Evolutionary conservation across 2,113 vertebrate species (phyloP).

Genomic region (Malurus melanocephalus): DNA sequence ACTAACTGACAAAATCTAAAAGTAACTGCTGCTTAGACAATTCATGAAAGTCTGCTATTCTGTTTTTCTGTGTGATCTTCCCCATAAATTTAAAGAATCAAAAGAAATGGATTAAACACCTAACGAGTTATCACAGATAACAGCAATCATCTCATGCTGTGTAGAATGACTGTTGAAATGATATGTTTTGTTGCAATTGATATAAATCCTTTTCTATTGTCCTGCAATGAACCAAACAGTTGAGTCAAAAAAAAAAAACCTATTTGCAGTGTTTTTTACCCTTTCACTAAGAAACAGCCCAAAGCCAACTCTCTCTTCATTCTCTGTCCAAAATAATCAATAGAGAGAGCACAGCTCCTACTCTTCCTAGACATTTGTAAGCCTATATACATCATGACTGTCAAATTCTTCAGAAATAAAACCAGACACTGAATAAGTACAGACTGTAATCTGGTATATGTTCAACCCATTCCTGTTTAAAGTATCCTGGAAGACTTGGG

Average conservation of each 20-base stretch:
- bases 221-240: background rate
- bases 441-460: background rate
- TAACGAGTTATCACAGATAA: background rate
- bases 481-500: background rate
- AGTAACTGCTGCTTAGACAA: background rate
- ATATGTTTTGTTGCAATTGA: background rate
- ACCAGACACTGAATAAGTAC: background rate
- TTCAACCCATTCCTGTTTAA: background rate
- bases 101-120: background rate
- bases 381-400: background rate
- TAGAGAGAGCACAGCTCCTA: background rate
- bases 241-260: background rate
- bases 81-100: background rate
- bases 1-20: background rate
- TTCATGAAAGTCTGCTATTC: background rate
- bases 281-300: background rate
- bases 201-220: background rate
- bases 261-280: background rate
- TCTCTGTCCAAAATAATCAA: background rate
- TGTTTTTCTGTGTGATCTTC: background rate
- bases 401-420: slow-evolving; percentile 2
- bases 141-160: background rate
- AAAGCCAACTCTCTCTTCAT: background rate
- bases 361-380: background rate
- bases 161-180: background rate